Evolutionary conservation across 1,140 invertebrate genomes (phyloP).

Genomic region (Batillaria attramentaria): DNA sequence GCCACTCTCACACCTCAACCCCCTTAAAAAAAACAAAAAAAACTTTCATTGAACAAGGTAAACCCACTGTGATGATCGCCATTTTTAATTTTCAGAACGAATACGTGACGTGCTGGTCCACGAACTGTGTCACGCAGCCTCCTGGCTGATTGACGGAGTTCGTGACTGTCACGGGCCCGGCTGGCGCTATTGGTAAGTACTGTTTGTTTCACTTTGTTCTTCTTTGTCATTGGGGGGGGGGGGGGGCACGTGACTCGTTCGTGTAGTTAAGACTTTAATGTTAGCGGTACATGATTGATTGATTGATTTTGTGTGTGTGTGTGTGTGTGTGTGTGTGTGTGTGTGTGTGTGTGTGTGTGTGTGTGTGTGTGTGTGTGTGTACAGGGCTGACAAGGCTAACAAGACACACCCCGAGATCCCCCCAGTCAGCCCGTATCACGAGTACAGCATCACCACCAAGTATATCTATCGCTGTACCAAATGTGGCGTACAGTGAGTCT

Average conservation of each 20-base stretch:
- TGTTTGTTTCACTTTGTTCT: neutral
- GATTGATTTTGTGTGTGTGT: too few relatives aligned
- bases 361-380: too few relatives aligned
- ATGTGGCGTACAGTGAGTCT: too few relatives aligned
- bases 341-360: too few relatives aligned
- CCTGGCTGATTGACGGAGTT: conserved; percentile 83
- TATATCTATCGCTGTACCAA: conserved; percentile 86
- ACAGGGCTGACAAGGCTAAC: conserved; percentile 81
- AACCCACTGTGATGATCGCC: too few relatives aligned
- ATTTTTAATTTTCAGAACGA: conserved; percentile 75
- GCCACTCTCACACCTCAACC: too few relatives aligned
- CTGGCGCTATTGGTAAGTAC: conserved; percentile 85
- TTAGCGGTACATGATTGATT: neutral
- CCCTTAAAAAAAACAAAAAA: too few relatives aligned
- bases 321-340: too few relatives aligned
- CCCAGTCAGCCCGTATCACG: conserved; percentile 84
- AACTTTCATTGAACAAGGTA: too few relatives aligned
- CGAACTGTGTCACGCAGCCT: conserved; percentile 92
- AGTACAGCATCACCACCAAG: conserved; percentile 86
- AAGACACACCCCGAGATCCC: conserved; percentile 84
- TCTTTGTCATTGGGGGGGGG: neutral
- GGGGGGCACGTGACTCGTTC: neutral
- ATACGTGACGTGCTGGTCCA: conserved; percentile 91
- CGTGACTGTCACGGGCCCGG: conserved; percentile 84
- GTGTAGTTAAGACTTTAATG: neutral